Conservation (phyloP, 1,140 invertebrate species). For the Samia ricini region DNA sequence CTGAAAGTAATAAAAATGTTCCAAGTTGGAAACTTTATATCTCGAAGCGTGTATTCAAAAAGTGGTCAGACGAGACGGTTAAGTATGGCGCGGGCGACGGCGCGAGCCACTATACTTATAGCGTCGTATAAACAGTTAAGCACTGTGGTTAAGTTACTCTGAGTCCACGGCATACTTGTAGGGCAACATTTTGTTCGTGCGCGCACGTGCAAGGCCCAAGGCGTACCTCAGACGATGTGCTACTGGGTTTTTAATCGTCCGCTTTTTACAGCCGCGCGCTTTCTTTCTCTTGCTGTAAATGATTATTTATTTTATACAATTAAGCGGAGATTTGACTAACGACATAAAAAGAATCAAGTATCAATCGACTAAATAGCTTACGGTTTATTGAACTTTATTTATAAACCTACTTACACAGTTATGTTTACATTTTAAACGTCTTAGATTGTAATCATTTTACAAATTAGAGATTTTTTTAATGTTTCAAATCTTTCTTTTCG, state of each 20-base stretch:
- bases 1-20: slow-evolving; percentile 21
- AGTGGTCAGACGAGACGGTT: slow-evolving; percentile 54
- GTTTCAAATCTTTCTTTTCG: background rate
- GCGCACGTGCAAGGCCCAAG: slow-evolving; percentile 60
- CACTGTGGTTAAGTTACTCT: background rate
- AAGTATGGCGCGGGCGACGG: slow-evolving; percentile 35
- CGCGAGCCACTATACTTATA: slow-evolving; percentile 32
- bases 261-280: slow-evolving; percentile 35
- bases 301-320: slow-evolving; percentile 23
- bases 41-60: slow-evolving; percentile 40
- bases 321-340: slow-evolving; percentile 14
- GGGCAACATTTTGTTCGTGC: slow-evolving; percentile 35
- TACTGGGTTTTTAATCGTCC: slow-evolving; percentile 65
- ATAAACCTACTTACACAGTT: background rate
- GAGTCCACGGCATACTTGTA: slow-evolving; percentile 23
- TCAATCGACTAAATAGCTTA: background rate
- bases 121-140: slow-evolving; percentile 13
- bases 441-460: background rate
- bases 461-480: background rate
- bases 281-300: slow-evolving; percentile 29
- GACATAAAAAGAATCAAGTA: background rate
- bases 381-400: background rate
- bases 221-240: slow-evolving; percentile 35
- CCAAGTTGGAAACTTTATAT: slow-evolving; percentile 22
- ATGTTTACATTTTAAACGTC: background rate